These are phyloP conservation scores for Myotis yumanensis DNA, from an alignment of 2,113 vertebrate species.

Conservation along the genomic window DNA sequence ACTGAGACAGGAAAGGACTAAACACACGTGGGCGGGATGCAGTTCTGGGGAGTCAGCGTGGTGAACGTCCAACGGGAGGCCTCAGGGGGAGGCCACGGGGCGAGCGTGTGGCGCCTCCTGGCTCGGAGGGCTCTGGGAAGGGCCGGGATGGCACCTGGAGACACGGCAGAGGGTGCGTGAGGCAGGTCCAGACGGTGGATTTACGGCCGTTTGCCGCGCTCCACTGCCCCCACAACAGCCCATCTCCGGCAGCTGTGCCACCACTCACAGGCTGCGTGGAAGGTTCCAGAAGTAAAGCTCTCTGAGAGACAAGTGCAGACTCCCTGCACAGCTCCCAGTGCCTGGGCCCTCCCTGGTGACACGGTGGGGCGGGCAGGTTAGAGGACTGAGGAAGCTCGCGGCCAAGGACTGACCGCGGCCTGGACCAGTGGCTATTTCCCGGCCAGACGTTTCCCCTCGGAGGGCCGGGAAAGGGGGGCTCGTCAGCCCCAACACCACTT, in stretches of 20 bases:
- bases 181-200: background rate
- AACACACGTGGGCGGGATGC: background rate
- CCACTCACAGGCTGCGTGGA: too few species aligned
- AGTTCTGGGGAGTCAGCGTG: background rate
- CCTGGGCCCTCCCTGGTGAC: background rate
- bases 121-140: background rate
- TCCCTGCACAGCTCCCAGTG: background rate
- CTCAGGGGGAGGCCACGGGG: background rate
- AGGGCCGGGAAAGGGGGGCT: background rate
- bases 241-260: background rate
- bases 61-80: background rate
- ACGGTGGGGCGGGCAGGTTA: background rate
- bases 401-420: background rate
- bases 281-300: background rate
- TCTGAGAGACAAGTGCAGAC: background rate
- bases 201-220: background rate
- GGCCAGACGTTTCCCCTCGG: background rate
- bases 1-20: background rate
- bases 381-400: background rate
- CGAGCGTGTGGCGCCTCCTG: fast-evolving
- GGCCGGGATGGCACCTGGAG: background rate
- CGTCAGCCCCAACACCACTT: background rate
- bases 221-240: background rate
- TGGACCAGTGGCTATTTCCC: background rate
- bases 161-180: background rate